phyloP scores from a whole-genome alignment of 2,797 vertebrate genomes.

The Poecilia picta region DNA sequence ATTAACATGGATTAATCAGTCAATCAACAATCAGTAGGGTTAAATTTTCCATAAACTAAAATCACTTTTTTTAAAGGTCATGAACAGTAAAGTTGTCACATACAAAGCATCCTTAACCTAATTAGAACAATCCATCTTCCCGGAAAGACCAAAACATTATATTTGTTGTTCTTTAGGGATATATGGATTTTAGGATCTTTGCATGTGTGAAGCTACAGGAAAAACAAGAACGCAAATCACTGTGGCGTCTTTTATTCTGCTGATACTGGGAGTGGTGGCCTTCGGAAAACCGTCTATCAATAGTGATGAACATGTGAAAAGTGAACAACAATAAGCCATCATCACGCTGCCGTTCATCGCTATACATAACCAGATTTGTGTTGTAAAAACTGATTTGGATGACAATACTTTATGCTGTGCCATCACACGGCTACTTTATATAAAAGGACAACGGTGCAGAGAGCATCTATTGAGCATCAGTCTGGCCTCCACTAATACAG shows the following conservation, averaged over 20 bases:
- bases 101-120: neutral
- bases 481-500: conserved; percentile 36
- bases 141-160: neutral
- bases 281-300: conserved; percentile 42
- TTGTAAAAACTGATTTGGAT: conserved; percentile 68
- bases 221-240: conserved; percentile 27
- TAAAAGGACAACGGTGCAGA: conserved; percentile 59
- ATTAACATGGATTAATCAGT: neutral
- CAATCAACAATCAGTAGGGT: neutral
- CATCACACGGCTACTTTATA: conserved; percentile 72
- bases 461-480: conserved; percentile 41
- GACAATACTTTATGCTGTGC: conserved; percentile 78
- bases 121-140: neutral
- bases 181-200: neutral
- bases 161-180: neutral
- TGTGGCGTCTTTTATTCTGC: conserved; percentile 54
- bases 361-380: conserved; percentile 62
- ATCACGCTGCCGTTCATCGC: conserved; percentile 28
- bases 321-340: conserved; percentile 62
- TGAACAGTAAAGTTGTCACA: neutral
- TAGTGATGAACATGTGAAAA: conserved; percentile 70
- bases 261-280: conserved; percentile 46
- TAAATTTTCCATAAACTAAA: neutral
- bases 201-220: neutral
- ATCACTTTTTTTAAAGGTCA: neutral